Conservation (phyloP, 2,797 vertebrate species). For the Amblyopsis hoosieri region DNA sequence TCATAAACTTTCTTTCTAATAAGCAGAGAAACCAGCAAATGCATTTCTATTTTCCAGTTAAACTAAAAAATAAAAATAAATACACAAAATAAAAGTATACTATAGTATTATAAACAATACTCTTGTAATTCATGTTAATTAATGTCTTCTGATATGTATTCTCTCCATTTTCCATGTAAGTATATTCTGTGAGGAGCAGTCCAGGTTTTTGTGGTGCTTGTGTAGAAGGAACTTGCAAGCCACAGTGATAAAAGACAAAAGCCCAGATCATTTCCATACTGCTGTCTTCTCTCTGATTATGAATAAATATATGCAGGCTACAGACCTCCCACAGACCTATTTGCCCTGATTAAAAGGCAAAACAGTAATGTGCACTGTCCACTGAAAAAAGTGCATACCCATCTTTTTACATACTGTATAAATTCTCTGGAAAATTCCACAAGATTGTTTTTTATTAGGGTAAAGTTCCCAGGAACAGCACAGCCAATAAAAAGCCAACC, state of each 20-base stretch:
- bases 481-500: conserved; percentile 83
- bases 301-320: conserved; percentile 5
- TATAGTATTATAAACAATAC: too few species aligned
- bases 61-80: too few species aligned
- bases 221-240: not conserved
- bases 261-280: conserved; percentile 20
- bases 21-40: too few species aligned
- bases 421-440: conserved; percentile 81
- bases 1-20: not conserved
- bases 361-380: conserved; percentile 51
- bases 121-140: not conserved
- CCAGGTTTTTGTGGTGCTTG: not conserved
- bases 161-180: not conserved
- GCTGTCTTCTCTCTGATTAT: conserved; percentile 28
- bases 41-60: too few species aligned
- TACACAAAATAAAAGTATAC: too few species aligned
- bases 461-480: conserved; percentile 83
- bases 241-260: not conserved
- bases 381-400: conserved; percentile 52
- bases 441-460: conserved; percentile 83
- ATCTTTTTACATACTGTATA: conserved; percentile 76
- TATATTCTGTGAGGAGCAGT: conserved; percentile 9
- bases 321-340: conserved; percentile 35
- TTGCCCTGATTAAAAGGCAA: conserved; percentile 46
- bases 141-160: not conserved